Evolutionary conservation across 2,113 vertebrate species (phyloP), one percentile per base, ranked within the genome.

Genomic region (Silurus meridionalis): DNA sequence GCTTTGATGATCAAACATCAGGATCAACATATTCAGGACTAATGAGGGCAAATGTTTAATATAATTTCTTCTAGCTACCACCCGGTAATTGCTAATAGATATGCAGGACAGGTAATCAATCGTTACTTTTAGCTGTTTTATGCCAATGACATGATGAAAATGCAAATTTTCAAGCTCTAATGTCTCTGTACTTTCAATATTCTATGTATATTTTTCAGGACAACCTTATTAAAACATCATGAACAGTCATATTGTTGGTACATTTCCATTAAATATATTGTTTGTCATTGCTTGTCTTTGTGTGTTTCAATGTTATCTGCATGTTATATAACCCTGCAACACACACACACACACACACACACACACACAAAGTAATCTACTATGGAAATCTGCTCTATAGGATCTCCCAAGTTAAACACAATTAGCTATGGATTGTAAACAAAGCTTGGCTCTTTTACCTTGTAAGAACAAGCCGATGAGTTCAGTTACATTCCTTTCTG

Each of bases 391-490:
- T 57, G 25, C 53, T 13, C 67, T 57, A 83, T 58, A 71, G 46
- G 66, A 83, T 57, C 66, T 71, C n/a, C n/a, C 37, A 37, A 4
- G 17, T 46, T 83, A 71, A 71, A 83, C 66, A 71, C 63, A 28
- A 80, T 80, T 80, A 61, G 78, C 57, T 80, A 46, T 80, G 78
- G 58, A 80, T 48, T 80, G 78, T 80, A 61, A 61, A 80, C 78
- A 80, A 71, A 58, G 55, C 53, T 46, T 1, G 1, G 28, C 6
- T 58, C 66, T 57, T 69, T 83, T 57, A 6, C 81, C 64, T 53
- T 83, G 17, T 83, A 83, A 57, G 64, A 83, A 28, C 50, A 69
- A 23, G 64, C 52, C 13, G 6, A 28, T 25, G 66, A 46, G 82
- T 58, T 83, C 17, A 23, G 66, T 71, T 83, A 46, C 82, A 71